Evolutionary conservation across 2,888 invertebrate genomes (phyloP).

Genomic region (Drepana falcataria): DNA sequence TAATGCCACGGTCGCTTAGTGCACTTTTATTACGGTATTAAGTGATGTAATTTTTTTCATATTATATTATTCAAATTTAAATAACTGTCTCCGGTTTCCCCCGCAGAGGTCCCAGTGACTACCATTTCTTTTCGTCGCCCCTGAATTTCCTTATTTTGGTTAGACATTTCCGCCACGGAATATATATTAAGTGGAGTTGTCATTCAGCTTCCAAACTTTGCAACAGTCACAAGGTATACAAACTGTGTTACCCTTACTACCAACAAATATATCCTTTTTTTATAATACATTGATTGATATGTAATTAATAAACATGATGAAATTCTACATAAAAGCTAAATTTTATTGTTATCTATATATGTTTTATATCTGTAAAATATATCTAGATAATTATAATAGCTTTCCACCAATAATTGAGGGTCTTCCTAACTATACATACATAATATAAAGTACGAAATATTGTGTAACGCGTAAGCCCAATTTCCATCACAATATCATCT

Average conservation of each 20-base stretch:
- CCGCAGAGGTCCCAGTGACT: slow-evolving; percentile 61
- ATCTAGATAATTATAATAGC: too few species aligned
- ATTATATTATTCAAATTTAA: slow-evolving; percentile 81
- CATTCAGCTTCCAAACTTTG: neutral
- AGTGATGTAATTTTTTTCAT: slow-evolving; percentile 80
- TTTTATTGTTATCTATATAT: too few species aligned
- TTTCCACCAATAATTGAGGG: too few species aligned
- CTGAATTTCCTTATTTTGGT: slow-evolving; percentile 70
- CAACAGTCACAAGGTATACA: neutral
- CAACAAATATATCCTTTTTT: too few species aligned
- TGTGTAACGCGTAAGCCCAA: neutral
- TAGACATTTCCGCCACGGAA: slow-evolving; percentile 56
- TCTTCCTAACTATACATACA: too few species aligned
- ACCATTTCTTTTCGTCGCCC: slow-evolving; percentile 71
- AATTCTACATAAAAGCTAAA: too few species aligned
- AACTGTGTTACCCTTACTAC: slow-evolving; percentile 2
- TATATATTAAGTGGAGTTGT: slow-evolving; percentile 33
- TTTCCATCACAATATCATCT: slow-evolving; percentile 21
- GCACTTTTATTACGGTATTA: slow-evolving; percentile 80
- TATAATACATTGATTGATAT: too few species aligned
- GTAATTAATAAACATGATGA: too few species aligned
- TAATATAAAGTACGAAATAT: too few species aligned
- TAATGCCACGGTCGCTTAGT: slow-evolving; percentile 78
- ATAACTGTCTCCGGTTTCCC: slow-evolving; percentile 80
- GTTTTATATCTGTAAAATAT: too few species aligned